These are phyloP conservation scores for Ambastaia sidthimunki DNA, from an alignment of 2,797 vertebrate species.

Conservation along the genomic window DNA sequence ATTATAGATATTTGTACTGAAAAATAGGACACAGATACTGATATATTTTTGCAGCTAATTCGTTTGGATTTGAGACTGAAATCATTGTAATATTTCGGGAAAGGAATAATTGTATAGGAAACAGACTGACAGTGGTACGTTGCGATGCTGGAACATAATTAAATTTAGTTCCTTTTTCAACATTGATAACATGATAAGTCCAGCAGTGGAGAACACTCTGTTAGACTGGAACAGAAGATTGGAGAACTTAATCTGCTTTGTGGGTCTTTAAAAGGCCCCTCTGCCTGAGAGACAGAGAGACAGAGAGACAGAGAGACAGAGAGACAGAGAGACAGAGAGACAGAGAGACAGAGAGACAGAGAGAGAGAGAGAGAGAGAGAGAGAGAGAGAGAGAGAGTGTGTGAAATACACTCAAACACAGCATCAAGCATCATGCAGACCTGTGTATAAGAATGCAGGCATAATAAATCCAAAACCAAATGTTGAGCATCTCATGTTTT, in stretches of 20 bases:
- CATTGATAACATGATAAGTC: slow-evolving; percentile 48
- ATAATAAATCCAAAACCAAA: too few species aligned
- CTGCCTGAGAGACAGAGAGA: neutral
- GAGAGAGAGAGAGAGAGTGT: slow-evolving; percentile 3
- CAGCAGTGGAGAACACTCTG: slow-evolving; percentile 47
- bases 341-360: too few species aligned
- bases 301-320: slow-evolving; percentile 3
- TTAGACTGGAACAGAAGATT: slow-evolving; percentile 40
- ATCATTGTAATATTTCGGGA: neutral
- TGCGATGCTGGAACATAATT: slow-evolving; percentile 45
- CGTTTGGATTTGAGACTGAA: neutral
- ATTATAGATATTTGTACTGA: neutral
- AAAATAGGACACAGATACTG: neutral
- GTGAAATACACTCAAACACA: neutral
- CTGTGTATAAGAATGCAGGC: too few species aligned
- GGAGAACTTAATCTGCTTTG: slow-evolving; percentile 47
- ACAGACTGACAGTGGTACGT: slow-evolving; percentile 17
- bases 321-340: slow-evolving; percentile 5
- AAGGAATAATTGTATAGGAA: slow-evolving; percentile 18
- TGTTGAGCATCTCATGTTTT: too few species aligned
- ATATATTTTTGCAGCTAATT: slow-evolving; percentile 4
- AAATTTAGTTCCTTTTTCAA: slow-evolving; percentile 52
- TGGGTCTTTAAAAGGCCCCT: slow-evolving; percentile 7
- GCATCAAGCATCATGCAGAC: too few species aligned
- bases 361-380: neutral